Percentiles rank a stretch among this genome's conserved stretches.
Conservation (phyloP, 37 sponge, comb jelly and placozoan species). For the Petrosia ficiformis region DNA sequence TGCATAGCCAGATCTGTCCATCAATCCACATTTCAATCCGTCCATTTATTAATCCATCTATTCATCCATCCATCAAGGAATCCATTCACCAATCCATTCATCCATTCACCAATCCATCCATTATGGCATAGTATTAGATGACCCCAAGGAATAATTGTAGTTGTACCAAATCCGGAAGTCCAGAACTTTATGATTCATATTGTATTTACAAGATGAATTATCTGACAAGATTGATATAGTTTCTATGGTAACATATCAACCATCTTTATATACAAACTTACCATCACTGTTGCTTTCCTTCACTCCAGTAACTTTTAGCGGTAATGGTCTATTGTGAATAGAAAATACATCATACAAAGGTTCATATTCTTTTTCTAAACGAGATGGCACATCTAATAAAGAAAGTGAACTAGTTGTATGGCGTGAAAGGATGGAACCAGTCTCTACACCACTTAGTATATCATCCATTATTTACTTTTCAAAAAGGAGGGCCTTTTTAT, state of each 20-base stretch:
- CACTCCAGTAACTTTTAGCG: not conserved
- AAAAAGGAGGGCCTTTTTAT: not conserved
- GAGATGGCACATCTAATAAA: conserved; percentile 7
- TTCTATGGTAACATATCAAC: too few relatives aligned
- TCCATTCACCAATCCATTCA: too few relatives aligned
- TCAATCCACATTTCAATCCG: not conserved
- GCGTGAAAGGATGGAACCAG: conserved; percentile 8
- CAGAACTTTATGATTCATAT: too few relatives aligned
- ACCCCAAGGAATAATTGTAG: too few relatives aligned
- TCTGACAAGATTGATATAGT: too few relatives aligned
- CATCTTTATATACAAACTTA: too few relatives aligned
- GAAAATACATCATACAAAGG: conserved; percentile 16
- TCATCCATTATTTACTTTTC: not conserved
- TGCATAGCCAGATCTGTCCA: not conserved
- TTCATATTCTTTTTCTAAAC: conserved; percentile 11
- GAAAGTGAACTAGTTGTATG: not conserved
- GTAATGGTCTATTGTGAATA: conserved; percentile 9
- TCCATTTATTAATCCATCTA: too few relatives aligned
- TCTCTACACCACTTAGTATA: not conserved
- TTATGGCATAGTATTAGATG: too few relatives aligned
- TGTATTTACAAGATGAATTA: too few relatives aligned
- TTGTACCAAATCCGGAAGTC: too few relatives aligned
- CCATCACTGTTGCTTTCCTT: conserved; percentile 31
- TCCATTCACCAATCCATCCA: too few relatives aligned
- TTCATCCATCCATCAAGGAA: too few relatives aligned